Conservation (phyloP, 2,797 vertebrate species). For the Erithacus rubecula region DNA sequence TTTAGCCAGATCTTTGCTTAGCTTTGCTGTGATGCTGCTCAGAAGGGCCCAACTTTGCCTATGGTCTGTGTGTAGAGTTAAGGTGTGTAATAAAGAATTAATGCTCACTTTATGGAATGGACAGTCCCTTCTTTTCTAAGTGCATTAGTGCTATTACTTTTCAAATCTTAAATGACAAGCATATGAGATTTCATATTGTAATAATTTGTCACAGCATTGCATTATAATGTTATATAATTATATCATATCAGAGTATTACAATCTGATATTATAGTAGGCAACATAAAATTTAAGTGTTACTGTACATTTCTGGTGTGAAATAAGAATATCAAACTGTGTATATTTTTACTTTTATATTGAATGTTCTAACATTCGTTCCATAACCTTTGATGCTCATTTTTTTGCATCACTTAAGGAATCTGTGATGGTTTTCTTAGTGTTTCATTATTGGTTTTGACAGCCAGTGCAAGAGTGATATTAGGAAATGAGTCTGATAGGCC, state of each 20-base stretch:
- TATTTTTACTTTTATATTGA: neutral
- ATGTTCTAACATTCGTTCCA: neutral
- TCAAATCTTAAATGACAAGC: neutral
- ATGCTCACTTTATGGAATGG: neutral
- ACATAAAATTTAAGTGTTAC: neutral
- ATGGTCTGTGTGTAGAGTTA: fast-evolving
- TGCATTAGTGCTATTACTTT: fast-evolving
- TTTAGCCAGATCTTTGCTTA: neutral
- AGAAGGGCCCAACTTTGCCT: neutral
- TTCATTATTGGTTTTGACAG: neutral
- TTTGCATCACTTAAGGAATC: neutral
- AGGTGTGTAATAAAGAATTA: neutral
- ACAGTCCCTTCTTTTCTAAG: neutral
- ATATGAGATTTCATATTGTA: neutral
- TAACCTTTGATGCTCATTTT: neutral
- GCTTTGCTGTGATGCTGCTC: neutral
- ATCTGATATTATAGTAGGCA: neutral
- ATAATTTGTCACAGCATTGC: neutral
- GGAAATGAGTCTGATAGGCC: neutral
- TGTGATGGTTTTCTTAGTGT: neutral
- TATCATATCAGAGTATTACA: neutral
- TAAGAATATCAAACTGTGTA: neutral
- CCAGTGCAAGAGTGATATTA: neutral
- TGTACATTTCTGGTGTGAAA: neutral
- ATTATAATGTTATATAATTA: neutral